A percentile compares a stretch with the other conserved stretches of the same genome.
These are phyloP conservation scores for Nothobranchius kuhntae DNA, from an alignment of 2,113 vertebrate genomes.

Conservation along the genomic window DNA sequence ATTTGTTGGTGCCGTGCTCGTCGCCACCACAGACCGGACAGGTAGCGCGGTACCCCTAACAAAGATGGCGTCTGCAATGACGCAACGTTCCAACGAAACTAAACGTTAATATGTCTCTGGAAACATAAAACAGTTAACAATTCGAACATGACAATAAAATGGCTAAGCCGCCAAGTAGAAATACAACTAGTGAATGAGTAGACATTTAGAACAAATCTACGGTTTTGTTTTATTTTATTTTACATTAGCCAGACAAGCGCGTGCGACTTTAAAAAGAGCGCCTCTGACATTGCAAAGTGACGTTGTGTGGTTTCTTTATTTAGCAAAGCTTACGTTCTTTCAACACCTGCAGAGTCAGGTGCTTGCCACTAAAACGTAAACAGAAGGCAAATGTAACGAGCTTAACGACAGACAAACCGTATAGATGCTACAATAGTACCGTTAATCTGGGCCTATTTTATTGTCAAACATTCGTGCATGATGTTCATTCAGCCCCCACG, in stretches of 20 bases:
- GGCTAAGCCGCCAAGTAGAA: too few species aligned
- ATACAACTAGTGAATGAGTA: too few species aligned
- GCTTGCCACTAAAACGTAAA: not conserved
- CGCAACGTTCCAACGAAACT: too few species aligned
- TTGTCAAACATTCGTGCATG: conserved; percentile 10
- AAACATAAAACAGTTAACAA: too few species aligned
- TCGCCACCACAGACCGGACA: too few species aligned
- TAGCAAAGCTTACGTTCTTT: not conserved
- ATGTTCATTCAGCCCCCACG: conserved; percentile 11
- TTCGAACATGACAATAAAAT: too few species aligned
- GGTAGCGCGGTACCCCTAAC: too few species aligned
- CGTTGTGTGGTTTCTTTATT: not conserved
- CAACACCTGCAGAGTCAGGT: not conserved
- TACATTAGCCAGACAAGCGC: conserved; percentile 49
- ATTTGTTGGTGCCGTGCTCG: too few species aligned
- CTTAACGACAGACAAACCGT: not conserved
- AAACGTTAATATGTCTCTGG: too few species aligned
- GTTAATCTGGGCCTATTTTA: conserved; percentile 38
- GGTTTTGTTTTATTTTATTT: not conserved
- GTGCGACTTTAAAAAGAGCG: conserved; percentile 54
- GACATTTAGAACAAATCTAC: too few species aligned
- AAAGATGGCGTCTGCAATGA: too few species aligned
- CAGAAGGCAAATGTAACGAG: not conserved
- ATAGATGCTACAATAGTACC: conserved; percentile 16
- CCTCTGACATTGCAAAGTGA: conserved; percentile 22